Evolutionary conservation across 2,113 vertebrate genomes (phyloP), one percentile per base, ranked within the genome.

Genomic region (Rhinogobius similis): DNA sequence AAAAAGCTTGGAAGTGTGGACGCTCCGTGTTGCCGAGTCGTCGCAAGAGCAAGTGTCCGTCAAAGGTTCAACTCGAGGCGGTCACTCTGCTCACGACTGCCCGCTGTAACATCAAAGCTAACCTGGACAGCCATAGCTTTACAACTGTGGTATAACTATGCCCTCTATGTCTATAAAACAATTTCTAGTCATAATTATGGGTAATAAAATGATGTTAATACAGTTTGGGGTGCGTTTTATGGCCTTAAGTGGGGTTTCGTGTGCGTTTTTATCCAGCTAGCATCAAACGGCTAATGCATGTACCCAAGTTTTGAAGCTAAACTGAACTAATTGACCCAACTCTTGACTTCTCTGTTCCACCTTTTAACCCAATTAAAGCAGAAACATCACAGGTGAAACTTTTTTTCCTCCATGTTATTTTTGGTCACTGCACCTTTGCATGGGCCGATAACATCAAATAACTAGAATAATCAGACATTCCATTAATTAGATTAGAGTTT

Each of bases 31-130:
- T 58, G 62, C 68, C 78, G 79, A 70, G 20, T n/a, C 1, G 23
- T 36, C 62, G 1, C 69, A 67, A 62, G 1, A 58, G 52, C 53
- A 70, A 65, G 27, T 75, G 79, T 32, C 81, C 82, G 79, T 55
- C 75, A 50, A 67, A 70, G 83, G 32, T 26, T 82, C 81, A 8
- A 29, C 75, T 78, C 68, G 38, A 70, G 36, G 70, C 88, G 73
- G 84, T 70, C 62, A 71, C 66, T 81, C 44, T 26, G 66, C 65
- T 67, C 77, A 79, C 83, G 74, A 81, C 75, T 44, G 39, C 68
- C 81, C 76, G 81, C 76, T 65, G 67, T 74, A 67, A 41, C 52
- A 23, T 23, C 18, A 62, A n/a, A 63, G 71, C 74, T 73, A 71
- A 69, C 16, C 27, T 26, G 11, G 48, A 70, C 77, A 36, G 0